Evolutionary conservation across 2,888 invertebrate genomes (phyloP), one percentile per base, ranked within the genome.

Genomic region (Campopleginae sp.): DNA sequence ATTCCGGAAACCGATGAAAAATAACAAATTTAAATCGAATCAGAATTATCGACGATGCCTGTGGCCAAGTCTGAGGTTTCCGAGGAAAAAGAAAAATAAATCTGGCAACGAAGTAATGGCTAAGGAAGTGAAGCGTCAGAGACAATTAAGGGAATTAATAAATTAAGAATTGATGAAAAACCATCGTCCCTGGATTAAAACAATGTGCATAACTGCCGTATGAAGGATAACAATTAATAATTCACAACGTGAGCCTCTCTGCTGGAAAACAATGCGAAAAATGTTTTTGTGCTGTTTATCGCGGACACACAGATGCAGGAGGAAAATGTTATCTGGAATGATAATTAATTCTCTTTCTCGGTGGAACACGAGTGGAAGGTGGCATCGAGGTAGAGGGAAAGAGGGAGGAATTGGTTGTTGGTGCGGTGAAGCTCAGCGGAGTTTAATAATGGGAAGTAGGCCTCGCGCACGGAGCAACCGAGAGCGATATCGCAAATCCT

Each of bases 381-480:
- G 14, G 58, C 27, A 58, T 58, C 27, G 58, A 12, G 58, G 27
- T 5, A 58, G 27, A 46, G 6, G 10, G 44, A 23, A n/a, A n/a
- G 65, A 58, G 19, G 10, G 68, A 48, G 33, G 51, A 77, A 63
- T 82, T 82, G 42, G 71, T 54, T 54, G 72, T 58, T 27, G 58
- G 71, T 72, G 66, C 42, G 82, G 70, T 71, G 61, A 84, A 84
- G 83, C 84, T 84, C 80, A 72, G 84, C 71, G 33, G 42, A 80
- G 76, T 84, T 80, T 84, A 63, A 84, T 80, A 84, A 80, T 58
- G 70, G 84, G 80, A 84, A 80, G 84, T 84, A 84, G 84, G 84
- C 80, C 84, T 83, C 61, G 75, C 72, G 63, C 71, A 23, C 81
- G 44, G 54, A 76, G 68, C 71, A 61, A 82, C 75, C 38, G 68